Base-by-base conservation (phyloP, 1,140 invertebrate species). In the Gonatopus flavifemur region DNA sequence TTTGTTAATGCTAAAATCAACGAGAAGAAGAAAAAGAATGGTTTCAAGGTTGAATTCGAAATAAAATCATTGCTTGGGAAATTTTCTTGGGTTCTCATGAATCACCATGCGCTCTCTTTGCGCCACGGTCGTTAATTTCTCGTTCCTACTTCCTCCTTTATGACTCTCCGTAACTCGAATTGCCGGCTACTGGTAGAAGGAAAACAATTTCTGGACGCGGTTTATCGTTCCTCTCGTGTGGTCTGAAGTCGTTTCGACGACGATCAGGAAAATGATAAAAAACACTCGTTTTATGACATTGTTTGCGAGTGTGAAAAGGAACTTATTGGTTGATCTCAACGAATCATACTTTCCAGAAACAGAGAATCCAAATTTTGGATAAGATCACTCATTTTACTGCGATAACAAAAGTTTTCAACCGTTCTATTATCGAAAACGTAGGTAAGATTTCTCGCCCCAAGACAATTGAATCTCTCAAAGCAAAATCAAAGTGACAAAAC, bases 401-500 rank as follows among this genome's bases (percentile, higher is more conserved):
- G 10, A 35, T 31, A 12, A 12, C 25, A 6, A 7, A 12, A 36
- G 35, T 36, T 18, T n/a, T n/a, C 16, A 15, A 10, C 15, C 32
- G 32, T n/a, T n/a, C n/a, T n/a, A n/a, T 7, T 16, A 3, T 15
- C 15, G n/a, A 15, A 4, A 36, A 19, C 21, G 21, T 39, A 39
- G 25, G 25, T 12, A 28, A 28, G 6, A 6, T 6, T 39, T 39
- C 18, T 39, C 21, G 12, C 37, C 21, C 2, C 5, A 39, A 33
- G 20, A 13, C 22, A 32, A 42, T 62, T 47, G 15, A 49, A 63
- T 57, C 45, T 44, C 46, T 45, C 30, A 21, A 24, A 15, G 48
- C 25, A 42, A 55, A 52, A 61, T 52, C 52, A 47, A 55, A 58
- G 51, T 52, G 56, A 66, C 63, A 57, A 54, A n/a, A 64, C 49